Evolutionary conservation across 2,797 vertebrate species (phyloP), one percentile per base, ranked within the genome.

Genomic region (Knipowitschia caucasica): DNA sequence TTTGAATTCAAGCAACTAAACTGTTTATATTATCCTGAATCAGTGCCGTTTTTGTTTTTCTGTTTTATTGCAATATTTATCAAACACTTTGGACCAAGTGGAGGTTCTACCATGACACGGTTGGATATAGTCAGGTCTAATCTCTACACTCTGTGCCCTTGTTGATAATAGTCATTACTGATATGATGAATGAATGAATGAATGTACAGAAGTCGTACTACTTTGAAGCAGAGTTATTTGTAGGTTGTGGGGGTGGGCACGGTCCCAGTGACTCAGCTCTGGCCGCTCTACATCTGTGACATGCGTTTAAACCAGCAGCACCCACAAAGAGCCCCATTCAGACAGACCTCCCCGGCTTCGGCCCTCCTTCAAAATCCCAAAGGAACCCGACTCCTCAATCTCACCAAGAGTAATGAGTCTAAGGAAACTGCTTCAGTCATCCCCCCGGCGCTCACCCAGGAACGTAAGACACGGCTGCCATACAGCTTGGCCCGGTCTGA

Each of bases 271-370:
- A 86, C 84, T 89, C 82, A 70, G 85, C 89, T 84, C 78, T 57
- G 49, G 77, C 79, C 64, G 51, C 20, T 75, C 60, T 73, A 74
- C 83, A 58, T 72, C 70, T 86, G 81, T 87, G 80, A 87, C 83
- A 81, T 79, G 82, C 58, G 73, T 86, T 83, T 79, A 83, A 87
- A 83, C 73, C 60, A 82, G 78, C 73, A 59, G 66, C 31, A 30
- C 38, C 75, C 71, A 89, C 89, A 89, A 89, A 86, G 83, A 52
- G 64, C 50, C 55, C 68, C 79, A 89, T 90, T 91, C 84, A 91
- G 59, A 72, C 49, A 20, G 50, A 57, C 35, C 50, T 64, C 60
- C 70, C 65, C 77, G 55, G 69, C 53, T 61, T 53, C 59, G 72
- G 53, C 57, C 63, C 71, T 71, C 55, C 69, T 69, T 71, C 52